phyloP scores from a whole-genome alignment of 2,113 vertebrate genomes.

The Gambusia affinis region DNA sequence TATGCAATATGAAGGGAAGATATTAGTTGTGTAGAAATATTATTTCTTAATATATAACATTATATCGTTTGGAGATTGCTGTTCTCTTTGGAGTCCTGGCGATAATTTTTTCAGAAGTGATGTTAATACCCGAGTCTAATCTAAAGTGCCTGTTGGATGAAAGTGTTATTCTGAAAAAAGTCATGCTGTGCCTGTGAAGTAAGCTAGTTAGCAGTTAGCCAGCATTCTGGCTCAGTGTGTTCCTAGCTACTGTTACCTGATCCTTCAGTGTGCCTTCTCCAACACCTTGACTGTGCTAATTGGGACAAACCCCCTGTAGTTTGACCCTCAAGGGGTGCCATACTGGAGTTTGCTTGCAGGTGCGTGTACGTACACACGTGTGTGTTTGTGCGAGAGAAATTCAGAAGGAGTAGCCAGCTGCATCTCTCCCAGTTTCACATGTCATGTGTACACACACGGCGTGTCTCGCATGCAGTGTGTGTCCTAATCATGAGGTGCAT shows the following conservation, averaged over 20 bases:
- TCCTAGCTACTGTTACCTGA: constrained; percentile 65
- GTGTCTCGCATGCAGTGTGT: background rate
- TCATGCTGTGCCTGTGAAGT: constrained; percentile 64
- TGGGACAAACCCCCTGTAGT: constrained; percentile 66
- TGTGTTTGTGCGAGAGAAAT: background rate
- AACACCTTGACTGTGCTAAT: constrained; percentile 69
- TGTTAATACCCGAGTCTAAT: constrained; percentile 38
- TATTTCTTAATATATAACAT: too few relatives aligned
- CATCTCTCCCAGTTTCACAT: background rate
- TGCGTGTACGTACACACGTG: constrained; percentile 1
- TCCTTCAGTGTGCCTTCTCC: constrained; percentile 56
- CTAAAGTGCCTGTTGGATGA: constrained; percentile 42
- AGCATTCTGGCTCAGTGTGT: constrained; percentile 53
- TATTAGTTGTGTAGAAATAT: too few relatives aligned
- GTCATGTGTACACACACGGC: background rate
- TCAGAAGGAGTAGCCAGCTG: background rate
- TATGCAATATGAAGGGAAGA: too few relatives aligned
- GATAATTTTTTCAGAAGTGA: constrained; percentile 28
- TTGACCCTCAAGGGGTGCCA: constrained; percentile 53
- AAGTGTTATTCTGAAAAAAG: constrained; percentile 43
- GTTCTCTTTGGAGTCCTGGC: constrained; percentile 15
- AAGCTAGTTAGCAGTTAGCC: constrained; percentile 67
- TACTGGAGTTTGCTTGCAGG: constrained; percentile 16
- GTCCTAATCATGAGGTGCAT: background rate
- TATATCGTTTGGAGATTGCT: background rate